A percentile compares a stretch with the other conserved stretches of the same genome.
Evolutionary conservation across 2,888 invertebrate species (phyloP).

Genomic region (Scaeva pyrastri): DNA sequence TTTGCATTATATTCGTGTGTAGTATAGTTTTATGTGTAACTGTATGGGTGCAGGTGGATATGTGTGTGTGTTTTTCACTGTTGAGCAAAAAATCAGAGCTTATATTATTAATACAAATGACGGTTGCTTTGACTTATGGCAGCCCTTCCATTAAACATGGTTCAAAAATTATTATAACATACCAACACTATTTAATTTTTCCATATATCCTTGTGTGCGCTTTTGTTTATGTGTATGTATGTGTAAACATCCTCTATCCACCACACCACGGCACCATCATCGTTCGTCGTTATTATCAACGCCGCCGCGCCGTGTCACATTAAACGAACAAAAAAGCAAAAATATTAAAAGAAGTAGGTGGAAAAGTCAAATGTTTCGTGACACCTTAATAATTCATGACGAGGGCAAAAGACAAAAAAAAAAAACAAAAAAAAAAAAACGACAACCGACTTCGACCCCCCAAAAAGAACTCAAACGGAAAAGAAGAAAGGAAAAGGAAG

Average conservation of each 20-base stretch:
- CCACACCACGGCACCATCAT: neutral
- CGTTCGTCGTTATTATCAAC: slow-evolving; percentile 36
- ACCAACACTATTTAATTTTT: slow-evolving; percentile 9
- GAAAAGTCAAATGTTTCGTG: slow-evolving; percentile 72
- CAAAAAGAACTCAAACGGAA: slow-evolving; percentile 52
- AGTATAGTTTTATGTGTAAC: too few relatives aligned
- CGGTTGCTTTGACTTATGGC: neutral
- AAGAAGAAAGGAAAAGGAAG: slow-evolving; percentile 33
- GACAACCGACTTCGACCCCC: slow-evolving; percentile 7
- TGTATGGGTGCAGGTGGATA: too few relatives aligned
- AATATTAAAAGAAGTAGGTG: slow-evolving; percentile 61
- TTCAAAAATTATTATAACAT: neutral
- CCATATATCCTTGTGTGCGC: neutral
- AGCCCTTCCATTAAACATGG: slow-evolving; percentile 8
- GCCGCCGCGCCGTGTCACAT: slow-evolving; percentile 32
- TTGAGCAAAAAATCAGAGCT: neutral
- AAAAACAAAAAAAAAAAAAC: neutral
- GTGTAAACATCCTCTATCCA: neutral
- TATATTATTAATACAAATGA: slow-evolving; percentile 6
- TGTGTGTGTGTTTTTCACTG: too few relatives aligned
- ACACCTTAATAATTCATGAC: slow-evolving; percentile 58
- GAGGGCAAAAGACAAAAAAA: slow-evolving; percentile 5
- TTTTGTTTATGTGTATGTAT: neutral
- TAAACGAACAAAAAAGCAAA: slow-evolving; percentile 27
- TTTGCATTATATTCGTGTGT: too few relatives aligned